These are phyloP conservation scores for Mimumesa dahlbomi DNA, from an alignment of 2,888 invertebrate genomes.

Conservation along the genomic window DNA sequence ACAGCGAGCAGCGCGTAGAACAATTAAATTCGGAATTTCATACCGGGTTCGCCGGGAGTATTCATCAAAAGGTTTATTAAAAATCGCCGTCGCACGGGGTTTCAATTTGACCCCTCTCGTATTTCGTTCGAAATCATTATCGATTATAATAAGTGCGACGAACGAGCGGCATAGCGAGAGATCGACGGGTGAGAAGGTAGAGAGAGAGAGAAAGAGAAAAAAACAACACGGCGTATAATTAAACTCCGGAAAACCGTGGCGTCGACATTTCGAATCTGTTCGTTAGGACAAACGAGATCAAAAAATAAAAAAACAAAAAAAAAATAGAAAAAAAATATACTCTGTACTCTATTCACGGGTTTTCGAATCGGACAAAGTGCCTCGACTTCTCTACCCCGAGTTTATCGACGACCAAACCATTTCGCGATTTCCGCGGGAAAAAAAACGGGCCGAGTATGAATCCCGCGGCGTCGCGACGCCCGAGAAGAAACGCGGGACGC, in stretches of 20 bases:
- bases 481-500: neutral
- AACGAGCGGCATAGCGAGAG: neutral
- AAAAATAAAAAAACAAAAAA: no score
- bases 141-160: neutral
- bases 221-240: neutral
- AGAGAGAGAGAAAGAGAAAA: no score
- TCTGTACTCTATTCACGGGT: no score
- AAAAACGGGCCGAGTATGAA: neutral
- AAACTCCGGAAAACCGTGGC: neutral
- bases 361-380: no score
- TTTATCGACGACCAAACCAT: no score
- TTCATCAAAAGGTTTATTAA: conserved; percentile 24
- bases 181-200: no score
- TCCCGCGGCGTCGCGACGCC: no score
- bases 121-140: neutral
- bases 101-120: conserved; percentile 5
- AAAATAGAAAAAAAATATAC: no score
- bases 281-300: no score
- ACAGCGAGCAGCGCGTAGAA: neutral
- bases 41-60: neutral
- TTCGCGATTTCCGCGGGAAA: no score
- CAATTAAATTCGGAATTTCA: conserved; percentile 21
- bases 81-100: conserved; percentile 16
- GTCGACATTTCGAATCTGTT: no score
- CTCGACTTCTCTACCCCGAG: no score